Evolutionary conservation across 2,113 vertebrate genomes (phyloP).

Genomic region (Oceanites oceanicus): DNA sequence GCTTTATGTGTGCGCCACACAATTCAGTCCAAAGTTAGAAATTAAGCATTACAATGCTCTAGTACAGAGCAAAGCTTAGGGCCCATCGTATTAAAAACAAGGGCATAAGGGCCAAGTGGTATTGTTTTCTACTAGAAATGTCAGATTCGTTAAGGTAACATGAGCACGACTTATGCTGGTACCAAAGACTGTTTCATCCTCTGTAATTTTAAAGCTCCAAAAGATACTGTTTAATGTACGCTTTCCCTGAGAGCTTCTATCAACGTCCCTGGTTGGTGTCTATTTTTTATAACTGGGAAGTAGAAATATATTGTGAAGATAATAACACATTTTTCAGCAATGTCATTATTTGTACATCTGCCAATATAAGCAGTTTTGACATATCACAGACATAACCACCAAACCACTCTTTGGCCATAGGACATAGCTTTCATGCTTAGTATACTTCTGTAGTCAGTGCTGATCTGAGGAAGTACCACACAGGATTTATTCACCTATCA

Average conservation of each 20-base stretch:
- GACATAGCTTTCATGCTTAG: background rate
- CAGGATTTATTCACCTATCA: background rate
- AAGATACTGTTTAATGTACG: background rate
- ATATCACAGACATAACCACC: background rate
- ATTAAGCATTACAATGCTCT: background rate
- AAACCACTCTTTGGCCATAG: background rate
- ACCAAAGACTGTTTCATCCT: background rate
- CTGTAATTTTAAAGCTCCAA: background rate
- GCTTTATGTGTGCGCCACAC: background rate
- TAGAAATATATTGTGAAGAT: background rate
- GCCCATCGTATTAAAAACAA: background rate
- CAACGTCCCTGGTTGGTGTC: background rate
- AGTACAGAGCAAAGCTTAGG: background rate
- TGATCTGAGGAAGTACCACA: background rate
- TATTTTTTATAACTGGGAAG: background rate
- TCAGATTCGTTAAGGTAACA: background rate
- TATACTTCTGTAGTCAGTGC: rapidly evolving
- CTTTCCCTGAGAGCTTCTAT: background rate
- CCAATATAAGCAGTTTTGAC: background rate
- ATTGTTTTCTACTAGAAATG: background rate
- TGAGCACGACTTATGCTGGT: background rate
- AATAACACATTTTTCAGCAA: background rate
- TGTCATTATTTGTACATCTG: background rate
- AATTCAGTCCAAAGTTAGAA: background rate
- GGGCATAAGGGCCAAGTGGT: background rate